Evolutionary conservation across 37 sponge, comb jelly and placozoan genomes (phyloP).

Genomic region (Bolinopsis microptera): DNA sequence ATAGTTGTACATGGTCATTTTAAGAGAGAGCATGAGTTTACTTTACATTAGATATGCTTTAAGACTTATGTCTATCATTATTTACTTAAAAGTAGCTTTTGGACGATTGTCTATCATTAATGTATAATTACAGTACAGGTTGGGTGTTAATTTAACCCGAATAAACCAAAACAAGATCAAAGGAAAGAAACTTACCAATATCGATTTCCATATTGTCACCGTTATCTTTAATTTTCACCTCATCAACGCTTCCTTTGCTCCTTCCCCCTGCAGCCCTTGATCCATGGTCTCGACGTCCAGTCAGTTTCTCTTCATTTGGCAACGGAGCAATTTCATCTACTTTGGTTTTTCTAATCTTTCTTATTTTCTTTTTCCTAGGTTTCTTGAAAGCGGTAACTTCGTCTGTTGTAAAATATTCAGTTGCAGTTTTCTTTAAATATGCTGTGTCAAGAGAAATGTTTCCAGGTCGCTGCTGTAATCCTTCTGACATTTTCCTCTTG

Average conservation of each 20-base stretch:
- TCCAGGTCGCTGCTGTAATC: neutral
- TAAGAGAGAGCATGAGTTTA: too few species aligned
- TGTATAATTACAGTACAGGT: too few species aligned
- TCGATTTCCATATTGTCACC: slow-evolving; percentile 15
- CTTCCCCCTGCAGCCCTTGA: neutral
- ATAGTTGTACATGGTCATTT: too few species aligned
- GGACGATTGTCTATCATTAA: too few species aligned
- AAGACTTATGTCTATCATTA: too few species aligned
- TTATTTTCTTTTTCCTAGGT: slow-evolving; percentile 75
- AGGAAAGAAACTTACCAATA: slow-evolving; percentile 40
- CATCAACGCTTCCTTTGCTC: neutral
- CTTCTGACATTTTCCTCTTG: slow-evolving; percentile 3
- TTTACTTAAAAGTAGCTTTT: too few species aligned
- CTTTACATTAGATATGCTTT: too few species aligned
- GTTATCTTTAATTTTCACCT: neutral
- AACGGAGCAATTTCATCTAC: slow-evolving; percentile 71
- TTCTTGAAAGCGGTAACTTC: slow-evolving; percentile 87
- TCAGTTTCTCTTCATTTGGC: neutral
- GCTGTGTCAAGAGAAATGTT: neutral
- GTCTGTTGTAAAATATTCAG: slow-evolving; percentile 86
- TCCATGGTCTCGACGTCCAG: slow-evolving; percentile 53
- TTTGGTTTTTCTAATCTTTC: slow-evolving; percentile 65
- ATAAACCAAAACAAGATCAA: too few species aligned
- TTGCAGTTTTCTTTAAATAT: slow-evolving; percentile 57
- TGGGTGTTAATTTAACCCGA: too few species aligned